Evolutionary conservation across 2,888 invertebrate species (phyloP), one percentile per base, ranked within the genome.

Genomic region (Drosophila infuscata): DNA sequence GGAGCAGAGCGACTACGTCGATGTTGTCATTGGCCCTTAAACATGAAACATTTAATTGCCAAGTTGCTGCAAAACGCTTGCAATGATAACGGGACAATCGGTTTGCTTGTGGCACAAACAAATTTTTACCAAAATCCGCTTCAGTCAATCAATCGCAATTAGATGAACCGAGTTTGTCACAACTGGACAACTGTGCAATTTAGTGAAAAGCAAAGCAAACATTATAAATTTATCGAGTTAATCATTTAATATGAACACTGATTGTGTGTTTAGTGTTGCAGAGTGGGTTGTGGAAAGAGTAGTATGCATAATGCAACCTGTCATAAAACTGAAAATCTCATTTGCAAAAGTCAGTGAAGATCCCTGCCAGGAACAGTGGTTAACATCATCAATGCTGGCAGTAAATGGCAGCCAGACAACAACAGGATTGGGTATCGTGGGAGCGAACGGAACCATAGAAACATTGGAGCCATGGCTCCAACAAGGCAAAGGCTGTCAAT

Each of bases 401-500:
- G 72, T 70, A 77, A 63, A 56, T 62, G 72, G 46, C 63, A 59
- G 66, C 35, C 54, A 48, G 54, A 35, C 56, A 63, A 51, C 3
- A 35, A 30, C 20, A 12, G 12, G 3, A 62, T 46, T 62, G 53
- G 64, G n/a, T 38, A 20, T 32, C 57, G 30, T 57, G 57, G 57
- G 41, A 57, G 41, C 30, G 25, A 48, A 46, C 63, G 33, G 32
- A 67, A 59, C 72, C 77, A 46, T 15, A n/a, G 36, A 56, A 12
- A 36, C 29, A 56, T 38, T 17, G 38, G 29, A 56, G 36, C 38
- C 8, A 38, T 38, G 9, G 56, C 20, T 25, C 71, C 73, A 75
- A 73, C 77, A 85, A 69, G 74, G 81, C 87, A 90, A 89, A 88
- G 75, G 67, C 89, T 85, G 85, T 90, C 85, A 85, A 81, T 83